These are phyloP conservation scores for Lumbricus terrestris DNA, from an alignment of 2,888 invertebrate genomes.

Conservation along the genomic window DNA sequence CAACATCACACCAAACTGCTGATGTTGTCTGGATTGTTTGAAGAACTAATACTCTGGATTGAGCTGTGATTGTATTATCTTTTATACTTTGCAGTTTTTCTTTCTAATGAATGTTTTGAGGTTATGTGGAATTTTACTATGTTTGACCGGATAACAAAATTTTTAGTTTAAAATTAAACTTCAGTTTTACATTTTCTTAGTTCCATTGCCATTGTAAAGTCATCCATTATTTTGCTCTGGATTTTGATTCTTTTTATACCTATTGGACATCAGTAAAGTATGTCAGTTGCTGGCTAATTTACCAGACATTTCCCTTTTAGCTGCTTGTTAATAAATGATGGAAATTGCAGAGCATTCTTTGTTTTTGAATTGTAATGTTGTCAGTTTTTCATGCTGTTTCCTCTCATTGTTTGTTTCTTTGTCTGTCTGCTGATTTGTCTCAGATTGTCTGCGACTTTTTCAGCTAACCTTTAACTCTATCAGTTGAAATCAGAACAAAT, in stretches of 20 bases:
- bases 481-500: slow-evolving; percentile 3
- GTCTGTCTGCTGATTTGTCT: background rate
- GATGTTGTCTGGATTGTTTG: background rate
- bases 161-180: background rate
- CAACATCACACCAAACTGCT: background rate
- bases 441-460: background rate
- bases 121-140: background rate
- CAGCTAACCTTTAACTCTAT: background rate
- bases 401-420: background rate
- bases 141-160: background rate
- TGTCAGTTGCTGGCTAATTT: background rate
- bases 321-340: background rate
- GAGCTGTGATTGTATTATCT: background rate
- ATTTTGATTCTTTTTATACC: background rate
- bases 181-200: background rate
- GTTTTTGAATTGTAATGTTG: background rate
- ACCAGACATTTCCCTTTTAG: background rate
- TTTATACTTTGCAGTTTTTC: background rate
- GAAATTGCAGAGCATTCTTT: background rate
- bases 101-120: background rate
- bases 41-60: background rate
- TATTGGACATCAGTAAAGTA: background rate
- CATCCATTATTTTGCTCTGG: background rate
- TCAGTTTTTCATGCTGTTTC: background rate
- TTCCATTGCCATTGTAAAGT: background rate